Base-by-base conservation (phyloP, 2,888 invertebrate genomes). In the Cataglyphis albicans region DNA sequence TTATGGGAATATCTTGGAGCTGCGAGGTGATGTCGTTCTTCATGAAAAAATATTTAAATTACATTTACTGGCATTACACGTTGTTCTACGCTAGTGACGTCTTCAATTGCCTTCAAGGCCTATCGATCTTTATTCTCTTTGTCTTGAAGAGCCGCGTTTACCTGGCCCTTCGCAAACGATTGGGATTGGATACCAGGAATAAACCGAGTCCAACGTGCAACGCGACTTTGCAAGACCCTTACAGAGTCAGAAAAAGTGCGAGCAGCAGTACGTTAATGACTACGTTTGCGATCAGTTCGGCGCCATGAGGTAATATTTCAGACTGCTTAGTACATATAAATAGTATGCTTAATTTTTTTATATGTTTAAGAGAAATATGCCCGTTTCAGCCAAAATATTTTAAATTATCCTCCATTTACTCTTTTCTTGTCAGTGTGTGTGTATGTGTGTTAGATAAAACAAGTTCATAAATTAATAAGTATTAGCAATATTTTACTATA, bases 1-100 rank as follows among this genome's bases (percentile, higher is more conserved):
- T 97, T 65, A 98, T 97, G 97, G 97, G 98, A 0, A 96, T 97
- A 0, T 96, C 97, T 0, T 97, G 97, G 97, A 94, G 96, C 3
- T 94, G 94, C 95, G 90, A 95, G 95, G 94, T 93, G 92, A 93
- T 86, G 5, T 85, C 89, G 0, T 84, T 82, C 10, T 70, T 87
- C 7, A 7, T 91, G 18, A 83, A 88, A 25, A 65, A 85, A n/a
- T 90, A 90, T 67, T 74, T 85, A 25, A 38, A 82, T 0, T 41
- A 87, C 10, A 75, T 91, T 4, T 0, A 74, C 0, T 94, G 94
- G 93, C 75, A 87, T 0, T 65, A 86, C 0, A 83, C 89, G 44
- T 44, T 92, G 0, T 91, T 93, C 80, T 95, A 95, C 86, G 93
- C 96, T 12, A 95, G 96, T 55, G 97, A 97, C 93, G 95, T 96